These are phyloP conservation scores for Ganaspis brasiliensis DNA, from an alignment of 2,888 invertebrate species.

Conservation along the genomic window DNA sequence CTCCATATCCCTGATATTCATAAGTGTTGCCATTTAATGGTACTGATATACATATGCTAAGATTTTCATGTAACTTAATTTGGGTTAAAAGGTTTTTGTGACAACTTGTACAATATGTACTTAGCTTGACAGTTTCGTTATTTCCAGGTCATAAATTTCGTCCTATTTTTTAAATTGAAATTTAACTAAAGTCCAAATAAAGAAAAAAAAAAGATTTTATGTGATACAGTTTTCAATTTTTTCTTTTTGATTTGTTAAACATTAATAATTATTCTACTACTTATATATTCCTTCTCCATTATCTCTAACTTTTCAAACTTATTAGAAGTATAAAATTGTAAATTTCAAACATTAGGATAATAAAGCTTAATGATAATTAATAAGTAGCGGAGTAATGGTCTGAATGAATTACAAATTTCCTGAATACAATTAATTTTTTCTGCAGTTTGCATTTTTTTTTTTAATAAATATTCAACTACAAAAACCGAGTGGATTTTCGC, in stretches of 20 bases:
- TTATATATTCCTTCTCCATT: neutral
- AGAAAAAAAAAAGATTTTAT: too few relatives aligned
- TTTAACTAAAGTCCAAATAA: too few relatives aligned
- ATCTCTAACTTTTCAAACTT: neutral
- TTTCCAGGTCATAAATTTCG: neutral
- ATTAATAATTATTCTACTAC: too few relatives aligned
- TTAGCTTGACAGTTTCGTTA: neutral
- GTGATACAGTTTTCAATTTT: too few relatives aligned
- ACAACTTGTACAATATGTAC: conserved; percentile 45
- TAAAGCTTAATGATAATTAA: neutral
- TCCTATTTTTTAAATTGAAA: neutral
- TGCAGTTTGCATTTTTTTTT: too few relatives aligned
- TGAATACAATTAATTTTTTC: too few relatives aligned
- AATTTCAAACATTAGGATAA: neutral
- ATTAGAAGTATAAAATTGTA: neutral
- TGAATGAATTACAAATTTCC: neutral
- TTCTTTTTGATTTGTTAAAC: too few relatives aligned
- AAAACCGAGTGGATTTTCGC: too few relatives aligned
- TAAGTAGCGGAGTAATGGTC: neutral
- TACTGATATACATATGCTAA: conserved; percentile 46
- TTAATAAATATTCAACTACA: too few relatives aligned
- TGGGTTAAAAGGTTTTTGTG: conserved; percentile 66
- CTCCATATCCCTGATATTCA: conserved; percentile 65
- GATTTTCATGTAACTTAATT: conserved; percentile 59
- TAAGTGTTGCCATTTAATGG: conserved; percentile 62